Evolutionary conservation across 2,113 vertebrate genomes (phyloP).

Genomic region (Morphnarchus princeps): DNA sequence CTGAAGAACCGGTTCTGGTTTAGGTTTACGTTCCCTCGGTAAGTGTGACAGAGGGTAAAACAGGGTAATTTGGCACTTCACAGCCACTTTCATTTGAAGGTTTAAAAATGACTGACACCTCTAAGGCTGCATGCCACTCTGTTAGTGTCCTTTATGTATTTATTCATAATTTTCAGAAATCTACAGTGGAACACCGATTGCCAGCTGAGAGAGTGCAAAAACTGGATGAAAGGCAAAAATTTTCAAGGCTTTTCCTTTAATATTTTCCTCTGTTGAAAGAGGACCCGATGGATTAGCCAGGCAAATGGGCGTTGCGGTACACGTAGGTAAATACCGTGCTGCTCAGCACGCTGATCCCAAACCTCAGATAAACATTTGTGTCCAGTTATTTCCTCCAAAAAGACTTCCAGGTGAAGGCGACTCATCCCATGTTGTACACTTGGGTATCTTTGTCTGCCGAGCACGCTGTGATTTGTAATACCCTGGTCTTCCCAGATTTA

Average conservation of each 20-base stretch:
- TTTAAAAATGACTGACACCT: background rate
- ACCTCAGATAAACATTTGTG: background rate
- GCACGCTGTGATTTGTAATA: background rate
- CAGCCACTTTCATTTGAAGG: background rate
- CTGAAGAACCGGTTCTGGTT: background rate
- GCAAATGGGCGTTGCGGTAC: background rate
- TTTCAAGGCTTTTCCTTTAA: background rate
- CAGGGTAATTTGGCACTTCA: background rate
- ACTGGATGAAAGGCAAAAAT: background rate
- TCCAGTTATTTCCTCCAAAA: background rate
- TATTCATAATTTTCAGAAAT: background rate
- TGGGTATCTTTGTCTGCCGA: background rate
- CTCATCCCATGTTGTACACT: background rate
- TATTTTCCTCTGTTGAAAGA: background rate
- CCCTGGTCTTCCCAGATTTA: background rate
- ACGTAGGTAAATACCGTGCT: background rate
- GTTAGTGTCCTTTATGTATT: background rate
- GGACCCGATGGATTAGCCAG: background rate
- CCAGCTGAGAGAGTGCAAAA: background rate
- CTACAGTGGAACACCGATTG: accelerated
- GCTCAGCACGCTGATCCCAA: background rate
- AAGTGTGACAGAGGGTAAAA: background rate
- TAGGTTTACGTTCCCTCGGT: background rate
- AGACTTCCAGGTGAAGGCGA: background rate
- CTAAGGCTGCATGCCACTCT: background rate